phyloP scores from a whole-genome alignment of 2,113 vertebrate species.

The Varanus komodoensis region DNA sequence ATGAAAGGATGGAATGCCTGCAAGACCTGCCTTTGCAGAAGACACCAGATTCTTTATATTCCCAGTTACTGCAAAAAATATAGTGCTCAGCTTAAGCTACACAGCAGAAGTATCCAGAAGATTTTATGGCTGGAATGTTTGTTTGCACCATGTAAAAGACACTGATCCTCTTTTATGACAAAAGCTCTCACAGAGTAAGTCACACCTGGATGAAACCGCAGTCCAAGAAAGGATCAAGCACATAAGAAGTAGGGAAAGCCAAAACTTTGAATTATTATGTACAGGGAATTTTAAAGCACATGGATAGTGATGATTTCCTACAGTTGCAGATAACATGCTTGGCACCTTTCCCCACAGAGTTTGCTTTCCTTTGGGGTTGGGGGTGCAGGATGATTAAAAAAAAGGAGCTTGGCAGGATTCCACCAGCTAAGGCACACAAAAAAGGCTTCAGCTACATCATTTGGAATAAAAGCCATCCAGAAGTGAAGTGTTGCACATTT shows the following conservation, averaged over 20 bases:
- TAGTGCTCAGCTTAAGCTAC: not conserved
- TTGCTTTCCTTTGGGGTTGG: not conserved
- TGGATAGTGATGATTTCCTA: not conserved
- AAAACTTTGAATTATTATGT: not conserved
- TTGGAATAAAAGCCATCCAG: conserved; percentile 45
- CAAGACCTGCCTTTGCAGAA: not conserved
- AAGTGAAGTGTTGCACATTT: conserved; percentile 55
- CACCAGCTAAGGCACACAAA: not conserved
- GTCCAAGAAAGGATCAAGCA: not conserved
- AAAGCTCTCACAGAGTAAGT: not conserved
- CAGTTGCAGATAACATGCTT: not conserved
- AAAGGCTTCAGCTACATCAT: not conserved
- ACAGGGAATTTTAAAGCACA: not conserved
- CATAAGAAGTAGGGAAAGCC: not conserved
- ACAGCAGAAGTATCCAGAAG: not conserved
- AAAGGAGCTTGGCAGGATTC: not conserved
- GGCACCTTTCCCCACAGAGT: not conserved
- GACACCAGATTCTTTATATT: not conserved
- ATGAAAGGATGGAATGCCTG: not conserved
- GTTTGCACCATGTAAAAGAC: not conserved
- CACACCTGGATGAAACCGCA: not conserved
- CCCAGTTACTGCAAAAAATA: not conserved
- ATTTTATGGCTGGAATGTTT: not conserved
- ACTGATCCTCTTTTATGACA: too few relatives aligned
- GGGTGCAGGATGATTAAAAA: too few relatives aligned